Base-by-base conservation (phyloP, 2,888 invertebrate species). In the Mimas tiliae region DNA sequence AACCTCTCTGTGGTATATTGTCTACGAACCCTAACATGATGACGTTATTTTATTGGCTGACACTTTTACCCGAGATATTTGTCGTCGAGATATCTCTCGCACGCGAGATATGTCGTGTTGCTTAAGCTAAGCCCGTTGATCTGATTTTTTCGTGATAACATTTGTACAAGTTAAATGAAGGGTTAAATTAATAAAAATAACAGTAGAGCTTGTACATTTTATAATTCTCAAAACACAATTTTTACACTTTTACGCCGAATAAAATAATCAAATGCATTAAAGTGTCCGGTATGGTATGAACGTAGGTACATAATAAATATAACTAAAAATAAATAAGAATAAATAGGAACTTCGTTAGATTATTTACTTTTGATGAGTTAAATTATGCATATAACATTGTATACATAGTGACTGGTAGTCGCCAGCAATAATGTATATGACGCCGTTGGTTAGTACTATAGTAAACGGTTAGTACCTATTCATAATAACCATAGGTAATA, bases 341-440 rank as follows among this genome's bases (percentile, higher is more conserved):
- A 73, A 78, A 77, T 78, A 78, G 77, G 77, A 78, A 78, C 77
- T 78, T 71, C 45, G 69, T 75, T 72, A 69, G 63, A 38, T 69
- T 58, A 33, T 69, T 71, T 74, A 67, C 8, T 19, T 50, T 50
- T 67, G 69, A 65, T 70, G 69, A 53, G 66, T 69, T 19, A 58
- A 55, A 58, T 14, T 33, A 52, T 27, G 9, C 12, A 1, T 58
- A 38, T 11, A 55, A 34, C 3, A 55, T 55, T 55, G 8, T 55
- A 16, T 16, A 55, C 33, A 55, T 6, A 6, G 38, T 55, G 34
- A 1, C 8, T 42, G 8, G 11, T 42, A 42, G 9, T 42, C 42
- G 42, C 42, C 42, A 42, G 8, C 42, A 42, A 42, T 42, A 42
- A 42, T 42, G 7, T n/a, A n/a, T n/a, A n/a, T n/a, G n/a, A n/a